Evolutionary conservation across 1,140 invertebrate species (phyloP).

Genomic region (Drosophila bocqueti): DNA sequence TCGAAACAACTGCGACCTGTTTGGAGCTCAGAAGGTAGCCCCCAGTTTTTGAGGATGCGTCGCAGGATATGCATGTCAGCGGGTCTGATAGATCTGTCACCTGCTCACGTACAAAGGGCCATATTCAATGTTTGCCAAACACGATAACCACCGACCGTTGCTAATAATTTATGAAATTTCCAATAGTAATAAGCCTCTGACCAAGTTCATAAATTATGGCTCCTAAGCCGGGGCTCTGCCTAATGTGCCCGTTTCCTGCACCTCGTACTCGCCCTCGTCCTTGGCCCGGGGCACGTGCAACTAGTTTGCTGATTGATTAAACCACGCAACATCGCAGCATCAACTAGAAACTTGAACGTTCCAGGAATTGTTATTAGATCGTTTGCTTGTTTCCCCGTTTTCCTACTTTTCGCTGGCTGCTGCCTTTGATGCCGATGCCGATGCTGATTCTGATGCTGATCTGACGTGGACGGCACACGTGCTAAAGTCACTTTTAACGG

Average conservation of each 20-base stretch:
- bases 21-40: conserved; percentile 40
- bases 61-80: conserved; percentile 60
- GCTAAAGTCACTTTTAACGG: conserved; percentile 81
- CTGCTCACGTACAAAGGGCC: conserved; percentile 66
- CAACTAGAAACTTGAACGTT: conserved; percentile 57
- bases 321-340: conserved; percentile 59
- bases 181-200: conserved; percentile 59
- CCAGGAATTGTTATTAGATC: conserved; percentile 77
- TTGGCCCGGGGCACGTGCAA: conserved; percentile 55
- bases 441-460: conserved; percentile 43
- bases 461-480: conserved; percentile 71
- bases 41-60: neutral
- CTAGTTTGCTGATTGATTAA: conserved; percentile 80
- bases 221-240: conserved; percentile 30
- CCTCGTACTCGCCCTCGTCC: neutral
- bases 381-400: conserved; percentile 56
- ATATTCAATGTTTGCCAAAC: conserved; percentile 62
- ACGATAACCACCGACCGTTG: conserved; percentile 44
- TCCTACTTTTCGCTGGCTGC: conserved; percentile 18
- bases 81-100: conserved; percentile 72
- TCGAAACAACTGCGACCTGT: conserved; percentile 54
- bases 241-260: conserved; percentile 18
- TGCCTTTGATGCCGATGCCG: conserved; percentile 22
- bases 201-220: conserved; percentile 71
- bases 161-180: conserved; percentile 72